Percentiles rank a stretch among this genome's conserved stretches.
Evolutionary conservation across 2,888 invertebrate species (phyloP).

Genomic region (Carterocephalus palaemon): DNA sequence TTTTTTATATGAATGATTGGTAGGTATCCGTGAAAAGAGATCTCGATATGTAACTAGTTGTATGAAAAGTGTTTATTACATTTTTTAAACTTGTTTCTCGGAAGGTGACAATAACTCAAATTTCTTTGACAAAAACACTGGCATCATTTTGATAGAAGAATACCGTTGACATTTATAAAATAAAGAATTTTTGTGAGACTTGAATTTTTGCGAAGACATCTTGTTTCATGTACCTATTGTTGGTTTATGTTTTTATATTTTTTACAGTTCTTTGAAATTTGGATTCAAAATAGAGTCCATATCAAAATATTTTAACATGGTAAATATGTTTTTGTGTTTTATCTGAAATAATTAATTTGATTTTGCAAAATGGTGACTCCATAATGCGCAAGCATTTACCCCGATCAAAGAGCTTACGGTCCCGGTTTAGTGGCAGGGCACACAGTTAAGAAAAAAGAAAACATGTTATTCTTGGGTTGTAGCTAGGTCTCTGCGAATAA

Average conservation of each 20-base stretch:
- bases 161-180: conserved; percentile 6
- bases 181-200: conserved; percentile 9
- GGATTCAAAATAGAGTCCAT: conserved; percentile 2
- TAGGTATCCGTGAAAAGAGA: too few relatives aligned
- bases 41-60: not conserved
- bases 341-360: not conserved
- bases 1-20: too few relatives aligned
- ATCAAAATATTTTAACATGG: conserved; percentile 9
- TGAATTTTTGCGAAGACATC: conserved; percentile 8
- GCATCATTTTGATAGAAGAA: conserved; percentile 12
- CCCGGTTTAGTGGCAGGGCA: too few relatives aligned
- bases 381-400: too few relatives aligned
- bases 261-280: conserved; percentile 4
- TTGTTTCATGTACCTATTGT: too few relatives aligned
- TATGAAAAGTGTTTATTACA: not conserved
- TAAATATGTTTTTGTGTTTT: conserved; percentile 2
- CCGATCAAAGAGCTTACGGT: too few relatives aligned
- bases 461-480: too few relatives aligned
- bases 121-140: not conserved
- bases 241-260: not conserved
- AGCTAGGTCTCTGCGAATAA: too few relatives aligned
- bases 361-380: too few relatives aligned
- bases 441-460: too few relatives aligned
- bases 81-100: not conserved
- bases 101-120: too few relatives aligned